A percentile compares a stretch with the other conserved stretches of the same genome.
phyloP scores from a whole-genome alignment of 2,113 vertebrate genomes.

The Ciconia boyciana region DNA sequence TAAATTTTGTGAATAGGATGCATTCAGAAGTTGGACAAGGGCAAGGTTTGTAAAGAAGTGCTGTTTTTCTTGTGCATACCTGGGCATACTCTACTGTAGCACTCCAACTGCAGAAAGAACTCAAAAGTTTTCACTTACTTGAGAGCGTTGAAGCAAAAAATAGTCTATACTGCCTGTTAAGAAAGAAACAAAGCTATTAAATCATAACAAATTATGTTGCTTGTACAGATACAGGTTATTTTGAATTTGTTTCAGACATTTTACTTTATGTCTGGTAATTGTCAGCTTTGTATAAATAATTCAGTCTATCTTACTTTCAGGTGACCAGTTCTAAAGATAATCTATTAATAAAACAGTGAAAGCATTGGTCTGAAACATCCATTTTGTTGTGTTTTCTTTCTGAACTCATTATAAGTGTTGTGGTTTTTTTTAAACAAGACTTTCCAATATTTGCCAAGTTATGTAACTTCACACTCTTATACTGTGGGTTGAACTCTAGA shows the following conservation, averaged over 20 bases:
- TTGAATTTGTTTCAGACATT: neutral
- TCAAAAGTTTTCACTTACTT: neutral
- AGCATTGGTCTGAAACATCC: neutral
- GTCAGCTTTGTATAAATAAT: neutral
- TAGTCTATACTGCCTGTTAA: neutral
- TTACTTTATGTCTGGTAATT: neutral
- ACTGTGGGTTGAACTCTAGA: neutral
- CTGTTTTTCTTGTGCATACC: neutral
- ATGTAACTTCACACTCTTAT: neutral
- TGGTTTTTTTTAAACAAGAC: neutral
- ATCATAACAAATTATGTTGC: neutral
- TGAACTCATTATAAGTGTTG: neutral
- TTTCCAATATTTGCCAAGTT: neutral
- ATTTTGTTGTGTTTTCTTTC: conserved; percentile 53
- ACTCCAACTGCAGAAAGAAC: neutral
- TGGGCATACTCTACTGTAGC: neutral
- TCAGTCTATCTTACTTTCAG: neutral
- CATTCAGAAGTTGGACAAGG: neutral
- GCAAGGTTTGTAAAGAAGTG: neutral
- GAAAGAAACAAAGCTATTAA: neutral
- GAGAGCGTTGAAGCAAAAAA: neutral
- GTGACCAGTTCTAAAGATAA: neutral
- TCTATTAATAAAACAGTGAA: conserved; percentile 42
- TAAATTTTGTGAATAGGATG: neutral
- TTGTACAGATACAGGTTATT: neutral